These are phyloP conservation scores for Abramis brama DNA, from an alignment of 2,113 vertebrate species.

Conservation along the genomic window DNA sequence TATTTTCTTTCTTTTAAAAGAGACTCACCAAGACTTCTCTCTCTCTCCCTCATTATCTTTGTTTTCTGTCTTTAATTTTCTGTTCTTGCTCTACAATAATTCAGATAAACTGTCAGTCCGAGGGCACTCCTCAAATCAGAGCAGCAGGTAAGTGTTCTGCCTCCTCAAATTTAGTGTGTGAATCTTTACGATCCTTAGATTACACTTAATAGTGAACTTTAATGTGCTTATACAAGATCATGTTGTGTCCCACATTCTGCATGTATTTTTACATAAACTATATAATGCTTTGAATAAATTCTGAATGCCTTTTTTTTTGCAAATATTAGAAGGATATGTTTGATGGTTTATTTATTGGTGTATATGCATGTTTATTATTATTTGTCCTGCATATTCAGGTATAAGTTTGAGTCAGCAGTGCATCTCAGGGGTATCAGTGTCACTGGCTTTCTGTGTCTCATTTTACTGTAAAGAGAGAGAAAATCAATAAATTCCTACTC, in stretches of 20 bases:
- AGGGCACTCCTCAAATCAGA: not conserved
- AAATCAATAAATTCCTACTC: constrained; percentile 54
- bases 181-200: not conserved
- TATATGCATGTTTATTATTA: constrained; percentile 29
- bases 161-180: not conserved
- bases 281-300: not conserved
- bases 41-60: not conserved
- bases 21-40: not conserved
- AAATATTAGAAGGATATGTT: not conserved
- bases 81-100: not conserved
- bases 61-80: constrained; percentile 5
- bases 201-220: not conserved
- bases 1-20: constrained; percentile 13
- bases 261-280: not conserved
- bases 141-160: constrained; percentile 33
- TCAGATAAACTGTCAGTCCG: not conserved
- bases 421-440: constrained; percentile 36
- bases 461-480: constrained; percentile 46
- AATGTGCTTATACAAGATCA: not conserved
- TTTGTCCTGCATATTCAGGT: constrained; percentile 29
- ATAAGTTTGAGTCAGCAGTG: constrained; percentile 32
- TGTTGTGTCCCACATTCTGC: not conserved
- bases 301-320: not conserved
- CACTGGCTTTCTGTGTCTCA: constrained; percentile 41
- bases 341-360: not conserved